These are phyloP conservation scores for Catostomus latipinnis DNA, from an alignment of 2,797 vertebrate genomes.

Conservation along the genomic window DNA sequence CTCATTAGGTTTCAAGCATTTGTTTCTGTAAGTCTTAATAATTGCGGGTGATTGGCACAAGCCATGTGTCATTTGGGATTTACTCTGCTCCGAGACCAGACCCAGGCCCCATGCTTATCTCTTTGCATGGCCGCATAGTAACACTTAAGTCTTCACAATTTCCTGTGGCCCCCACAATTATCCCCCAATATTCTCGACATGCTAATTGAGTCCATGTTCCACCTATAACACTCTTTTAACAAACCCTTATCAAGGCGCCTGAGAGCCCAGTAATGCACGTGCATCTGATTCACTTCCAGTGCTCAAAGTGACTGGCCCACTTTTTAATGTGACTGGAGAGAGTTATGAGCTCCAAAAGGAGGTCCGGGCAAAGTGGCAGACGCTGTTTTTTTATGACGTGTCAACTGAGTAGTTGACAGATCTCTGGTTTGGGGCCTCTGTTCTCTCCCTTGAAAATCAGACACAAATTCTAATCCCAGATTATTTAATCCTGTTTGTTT, in stretches of 20 bases:
- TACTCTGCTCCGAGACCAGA: neutral
- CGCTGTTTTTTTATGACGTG: conserved; percentile 46
- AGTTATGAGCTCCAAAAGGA: conserved; percentile 40
- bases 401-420: conserved; percentile 49
- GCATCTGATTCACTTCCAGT: conserved; percentile 50
- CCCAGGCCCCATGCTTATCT: conserved; percentile 33
- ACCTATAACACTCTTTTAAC: conserved; percentile 44
- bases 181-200: conserved; percentile 45
- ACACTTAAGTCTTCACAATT: conserved; percentile 37
- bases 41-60: conserved; percentile 57
- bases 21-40: conserved; percentile 61
- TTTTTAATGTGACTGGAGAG: conserved; percentile 45
- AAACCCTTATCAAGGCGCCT: conserved; percentile 44
- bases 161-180: conserved; percentile 58
- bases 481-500: conserved; percentile 57
- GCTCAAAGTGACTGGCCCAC: conserved; percentile 2
- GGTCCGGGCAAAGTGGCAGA: conserved; percentile 25
- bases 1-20: conserved; percentile 50
- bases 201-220: conserved; percentile 52
- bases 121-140: conserved; percentile 19
- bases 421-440: conserved; percentile 49
- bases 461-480: conserved; percentile 53
- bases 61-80: conserved; percentile 56
- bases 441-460: conserved; percentile 39
- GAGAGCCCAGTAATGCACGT: conserved; percentile 31